A percentile compares a stretch with the other conserved stretches of the same genome.
phyloP scores from a whole-genome alignment of 2,888 invertebrate species.

The Nephrocerus scutellatus region DNA sequence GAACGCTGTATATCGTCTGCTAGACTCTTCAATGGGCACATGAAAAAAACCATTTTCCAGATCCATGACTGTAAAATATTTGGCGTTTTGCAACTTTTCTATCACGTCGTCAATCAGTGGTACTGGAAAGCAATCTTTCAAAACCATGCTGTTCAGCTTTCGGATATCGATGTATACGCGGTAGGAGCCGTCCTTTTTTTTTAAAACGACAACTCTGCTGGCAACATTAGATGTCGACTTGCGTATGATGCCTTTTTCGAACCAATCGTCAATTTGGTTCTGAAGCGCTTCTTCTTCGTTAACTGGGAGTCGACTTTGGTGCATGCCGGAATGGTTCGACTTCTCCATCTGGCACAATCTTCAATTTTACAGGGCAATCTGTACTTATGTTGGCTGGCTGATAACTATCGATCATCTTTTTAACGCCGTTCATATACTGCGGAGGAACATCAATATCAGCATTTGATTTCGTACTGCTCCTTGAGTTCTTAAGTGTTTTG shows the following conservation, averaged over 20 bases:
- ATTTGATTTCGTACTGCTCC: no score
- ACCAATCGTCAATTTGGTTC: slow-evolving; percentile 7
- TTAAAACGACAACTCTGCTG: slow-evolving; percentile 8
- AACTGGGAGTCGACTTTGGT: slow-evolving; percentile 1
- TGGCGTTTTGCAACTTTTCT: slow-evolving; percentile 6
- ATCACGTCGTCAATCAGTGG: slow-evolving; percentile 16
- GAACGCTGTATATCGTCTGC: slow-evolving; percentile 27
- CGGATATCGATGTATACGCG: slow-evolving; percentile 15
- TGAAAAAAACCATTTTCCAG: slow-evolving; percentile 8
- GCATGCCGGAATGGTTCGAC: slow-evolving; percentile 4
- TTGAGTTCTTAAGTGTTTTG: no score
- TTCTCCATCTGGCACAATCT: slow-evolving; percentile 10
- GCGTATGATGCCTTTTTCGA: slow-evolving; percentile 1
- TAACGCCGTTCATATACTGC: slow-evolving; percentile 5
- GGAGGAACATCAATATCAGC: slow-evolving; percentile 4
- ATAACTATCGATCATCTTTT: slow-evolving; percentile 6
- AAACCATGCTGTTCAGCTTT: slow-evolving; percentile 13
- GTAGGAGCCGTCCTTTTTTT: slow-evolving; percentile 12
- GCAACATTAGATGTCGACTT: slow-evolving; percentile 6
- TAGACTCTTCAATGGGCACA: slow-evolving; percentile 2
- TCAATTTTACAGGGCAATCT: slow-evolving; percentile 9
- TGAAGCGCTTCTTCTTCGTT: slow-evolving; percentile 7
- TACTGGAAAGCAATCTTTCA: slow-evolving; percentile 14
- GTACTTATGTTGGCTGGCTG: not conserved
- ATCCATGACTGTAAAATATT: slow-evolving; percentile 9